phyloP scores from a whole-genome alignment of 2,797 vertebrate species.

The Podarcis siculus region DNA sequence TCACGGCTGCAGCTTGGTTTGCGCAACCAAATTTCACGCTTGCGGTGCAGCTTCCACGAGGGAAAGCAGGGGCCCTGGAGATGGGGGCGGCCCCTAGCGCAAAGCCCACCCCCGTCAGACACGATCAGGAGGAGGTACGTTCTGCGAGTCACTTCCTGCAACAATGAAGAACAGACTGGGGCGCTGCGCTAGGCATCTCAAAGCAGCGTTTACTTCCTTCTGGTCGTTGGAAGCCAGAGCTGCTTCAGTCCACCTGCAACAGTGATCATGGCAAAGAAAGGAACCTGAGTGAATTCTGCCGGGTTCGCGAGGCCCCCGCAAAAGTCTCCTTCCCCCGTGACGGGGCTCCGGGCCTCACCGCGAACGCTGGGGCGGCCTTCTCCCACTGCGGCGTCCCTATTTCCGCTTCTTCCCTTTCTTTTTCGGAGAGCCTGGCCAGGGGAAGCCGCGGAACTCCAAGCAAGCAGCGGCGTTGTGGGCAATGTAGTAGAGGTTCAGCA shows the following conservation, averaged over 20 bases:
- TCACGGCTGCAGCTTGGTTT: too few relatives aligned
- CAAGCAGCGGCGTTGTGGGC: constrained; percentile 86
- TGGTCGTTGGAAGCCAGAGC: accelerated
- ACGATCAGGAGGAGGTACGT: accelerated
- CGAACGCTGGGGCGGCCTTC: accelerated
- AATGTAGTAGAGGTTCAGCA: constrained; percentile 89
- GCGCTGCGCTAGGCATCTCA: not conserved
- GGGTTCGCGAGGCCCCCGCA: not conserved
- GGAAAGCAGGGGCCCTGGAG: not conserved
- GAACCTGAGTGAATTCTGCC: not conserved
- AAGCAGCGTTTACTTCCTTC: not conserved
- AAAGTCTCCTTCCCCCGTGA: accelerated
- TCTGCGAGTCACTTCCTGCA: not conserved
- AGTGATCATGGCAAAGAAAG: not conserved
- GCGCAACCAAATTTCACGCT: too few relatives aligned
- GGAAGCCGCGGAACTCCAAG: constrained; percentile 82
- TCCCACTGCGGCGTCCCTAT: not conserved
- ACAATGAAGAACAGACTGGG: not conserved
- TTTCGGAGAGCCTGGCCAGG: constrained; percentile 79
- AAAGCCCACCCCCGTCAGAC: not conserved
- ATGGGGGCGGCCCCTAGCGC: accelerated
- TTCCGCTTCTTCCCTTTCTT: constrained; percentile 79
- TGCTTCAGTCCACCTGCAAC: accelerated
- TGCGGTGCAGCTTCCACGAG: too few relatives aligned
- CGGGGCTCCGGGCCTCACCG: not conserved